Evolutionary conservation across 1,140 invertebrate genomes (phyloP).

Genomic region (Diabrotica undecimpunctata): DNA sequence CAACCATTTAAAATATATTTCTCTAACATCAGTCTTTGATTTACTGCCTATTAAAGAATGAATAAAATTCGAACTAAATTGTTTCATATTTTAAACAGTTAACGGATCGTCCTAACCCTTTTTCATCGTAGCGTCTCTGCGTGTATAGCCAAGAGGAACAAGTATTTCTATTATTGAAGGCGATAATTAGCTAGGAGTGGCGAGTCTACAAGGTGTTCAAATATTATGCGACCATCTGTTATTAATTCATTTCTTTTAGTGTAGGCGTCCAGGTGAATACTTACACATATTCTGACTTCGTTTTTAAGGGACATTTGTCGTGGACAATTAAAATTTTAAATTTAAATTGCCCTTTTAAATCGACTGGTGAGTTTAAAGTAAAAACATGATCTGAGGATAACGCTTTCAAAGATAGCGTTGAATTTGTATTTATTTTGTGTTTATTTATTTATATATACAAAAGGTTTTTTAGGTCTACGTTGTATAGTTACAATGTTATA

Average conservation of each 20-base stretch:
- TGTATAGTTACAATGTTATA: no score
- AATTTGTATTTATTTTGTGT: not conserved
- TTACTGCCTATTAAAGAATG: no score
- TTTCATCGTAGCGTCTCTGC: no score
- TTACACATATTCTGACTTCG: not conserved
- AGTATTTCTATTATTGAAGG: conserved; percentile 3
- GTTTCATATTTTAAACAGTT: no score
- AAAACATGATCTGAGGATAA: not conserved
- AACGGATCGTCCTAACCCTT: no score
- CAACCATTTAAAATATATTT: no score
- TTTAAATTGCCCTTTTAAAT: conserved; percentile 3
- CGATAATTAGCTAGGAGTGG: not conserved
- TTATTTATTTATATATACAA: not conserved
- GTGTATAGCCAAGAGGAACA: not conserved
- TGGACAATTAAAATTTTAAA: not conserved
- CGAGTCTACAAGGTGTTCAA: not conserved
- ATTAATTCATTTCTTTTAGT: conserved; percentile 3
- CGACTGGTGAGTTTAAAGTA: not conserved
- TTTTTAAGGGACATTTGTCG: not conserved
- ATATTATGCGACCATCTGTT: not conserved
- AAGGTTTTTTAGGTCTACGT: not conserved
- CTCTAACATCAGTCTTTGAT: no score
- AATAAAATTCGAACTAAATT: no score
- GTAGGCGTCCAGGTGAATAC: not conserved
- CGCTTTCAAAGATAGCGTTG: not conserved